These are phyloP conservation scores for Prorops nasuta DNA, from an alignment of 1,140 invertebrate species.

Conservation along the genomic window DNA sequence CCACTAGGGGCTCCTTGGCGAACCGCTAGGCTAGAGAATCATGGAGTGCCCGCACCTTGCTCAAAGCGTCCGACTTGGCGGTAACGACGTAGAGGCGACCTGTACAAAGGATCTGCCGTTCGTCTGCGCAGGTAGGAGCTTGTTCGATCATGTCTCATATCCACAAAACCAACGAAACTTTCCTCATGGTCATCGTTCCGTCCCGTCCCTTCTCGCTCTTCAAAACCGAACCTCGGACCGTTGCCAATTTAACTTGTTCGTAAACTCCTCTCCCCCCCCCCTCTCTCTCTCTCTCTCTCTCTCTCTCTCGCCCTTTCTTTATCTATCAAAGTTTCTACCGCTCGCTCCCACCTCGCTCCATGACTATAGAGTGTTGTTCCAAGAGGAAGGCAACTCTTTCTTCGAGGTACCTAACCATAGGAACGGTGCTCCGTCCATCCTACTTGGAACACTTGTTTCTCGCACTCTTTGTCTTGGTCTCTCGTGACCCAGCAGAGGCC, in stretches of 20 bases:
- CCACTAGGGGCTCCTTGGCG: slow-evolving; percentile 33
- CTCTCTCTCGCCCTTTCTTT: slow-evolving; percentile 5
- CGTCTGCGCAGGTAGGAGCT: slow-evolving; percentile 40
- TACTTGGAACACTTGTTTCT: not conserved
- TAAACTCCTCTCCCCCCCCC: not conserved
- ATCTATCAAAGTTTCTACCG: not conserved
- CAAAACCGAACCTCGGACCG: no score
- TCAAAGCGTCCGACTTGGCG: slow-evolving; percentile 60
- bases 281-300: not conserved
- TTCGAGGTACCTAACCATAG: no score
- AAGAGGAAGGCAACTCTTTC: no score
- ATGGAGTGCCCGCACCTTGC: slow-evolving; percentile 65
- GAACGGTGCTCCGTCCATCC: no score
- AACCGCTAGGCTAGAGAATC: slow-evolving; percentile 28
- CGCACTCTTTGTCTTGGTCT: slow-evolving; percentile 4
- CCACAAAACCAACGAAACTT: not conserved
- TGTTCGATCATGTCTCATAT: not conserved
- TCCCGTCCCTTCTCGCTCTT: not conserved
- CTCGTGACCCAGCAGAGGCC: slow-evolving; percentile 30
- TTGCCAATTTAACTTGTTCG: no score
- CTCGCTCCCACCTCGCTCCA: slow-evolving; percentile 4
- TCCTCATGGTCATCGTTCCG: not conserved
- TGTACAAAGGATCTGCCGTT: slow-evolving; percentile 40
- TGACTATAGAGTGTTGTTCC: no score
- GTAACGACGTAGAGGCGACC: slow-evolving; percentile 52